Percentiles rank a stretch among this genome's conserved stretches.
Conservation (phyloP, 2,113 vertebrate species). For the Delphinus delphis region DNA sequence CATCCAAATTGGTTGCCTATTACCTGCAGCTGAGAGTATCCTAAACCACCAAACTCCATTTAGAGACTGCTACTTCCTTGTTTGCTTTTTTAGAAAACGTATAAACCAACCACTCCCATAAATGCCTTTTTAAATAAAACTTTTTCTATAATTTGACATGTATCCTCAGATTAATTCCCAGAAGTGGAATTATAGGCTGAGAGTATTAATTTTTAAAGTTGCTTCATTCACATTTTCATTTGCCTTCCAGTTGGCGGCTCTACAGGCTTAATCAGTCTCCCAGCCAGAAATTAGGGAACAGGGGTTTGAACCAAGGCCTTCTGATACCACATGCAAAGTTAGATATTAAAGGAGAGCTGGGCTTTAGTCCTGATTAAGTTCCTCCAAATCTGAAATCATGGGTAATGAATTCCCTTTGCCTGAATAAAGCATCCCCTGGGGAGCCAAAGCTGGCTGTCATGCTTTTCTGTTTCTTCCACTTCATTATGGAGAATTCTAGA, state of each 20-base stretch:
- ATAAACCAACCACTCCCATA: background rate
- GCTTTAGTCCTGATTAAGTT: background rate
- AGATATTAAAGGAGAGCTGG: background rate
- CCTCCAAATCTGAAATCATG: background rate
- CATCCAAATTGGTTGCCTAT: background rate
- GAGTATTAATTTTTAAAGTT: background rate
- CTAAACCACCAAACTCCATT: background rate
- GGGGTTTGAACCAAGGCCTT: background rate
- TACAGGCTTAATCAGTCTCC: background rate
- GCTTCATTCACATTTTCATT: background rate
- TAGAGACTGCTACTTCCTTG: background rate
- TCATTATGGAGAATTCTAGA: background rate
- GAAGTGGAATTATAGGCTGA: background rate
- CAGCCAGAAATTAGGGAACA: background rate
- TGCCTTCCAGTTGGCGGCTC: background rate
- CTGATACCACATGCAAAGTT: background rate
- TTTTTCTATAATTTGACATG: background rate
- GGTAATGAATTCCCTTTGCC: background rate
- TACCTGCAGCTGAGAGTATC: background rate
- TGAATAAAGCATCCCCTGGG: background rate
- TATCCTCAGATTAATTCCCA: background rate
- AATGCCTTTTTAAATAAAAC: background rate
- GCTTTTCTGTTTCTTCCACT: no score
- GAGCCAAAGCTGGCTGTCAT: no score
- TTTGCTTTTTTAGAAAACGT: background rate